Base-by-base conservation (phyloP, 2,888 invertebrate genomes). In the Escarpia spicata region DNA sequence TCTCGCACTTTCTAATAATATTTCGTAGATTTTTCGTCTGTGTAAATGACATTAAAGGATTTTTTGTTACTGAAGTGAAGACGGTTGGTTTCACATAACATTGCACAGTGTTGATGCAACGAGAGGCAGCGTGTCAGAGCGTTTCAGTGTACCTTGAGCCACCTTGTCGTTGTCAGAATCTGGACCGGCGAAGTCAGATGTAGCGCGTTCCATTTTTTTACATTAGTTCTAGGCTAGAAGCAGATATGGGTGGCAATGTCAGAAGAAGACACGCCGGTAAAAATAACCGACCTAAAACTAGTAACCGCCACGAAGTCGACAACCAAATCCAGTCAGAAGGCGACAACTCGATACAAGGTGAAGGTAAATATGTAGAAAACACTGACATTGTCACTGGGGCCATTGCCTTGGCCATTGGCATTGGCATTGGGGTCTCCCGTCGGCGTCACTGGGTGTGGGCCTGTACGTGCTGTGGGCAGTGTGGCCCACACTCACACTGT, bases 101-200 rank as follows among this genome's bases (percentile, higher is more conserved):
- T 75, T 75, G 75, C 19, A 19, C n/a, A 75, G 75, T 75, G 26
- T 75, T 75, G n/a, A n/a, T 75, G 75, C 75, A 75, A 75, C n/a
- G 75, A 75, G 75, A 75, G 75, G 75, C 60, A 60, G 26, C 75
- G 75, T 75, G 75, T 75, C 75, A 75, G 75, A 75, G 75, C n/a
- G 6, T 75, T 75, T 75, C 75, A 26, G 52, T 52, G 52, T 4
- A 12, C 3, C n/a, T 75, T n/a, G n/a, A 75, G 75, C 75, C 75
- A 26, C 3, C 75, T n/a, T 19, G 75, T n/a, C 75, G 75, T 26
- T 75, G 75, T 75, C 75, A 75, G n/a, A n/a, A 26, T 52, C 12
- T 52, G 12, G 15, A 52, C 9, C 52, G 9, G 12, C 52, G 52
- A 52, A 52, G 52, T 52, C 52, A 15, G 52, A 52, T 45, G 60